Base-by-base conservation (phyloP, 2,888 invertebrate genomes). In the Neoascia interrupta region DNA sequence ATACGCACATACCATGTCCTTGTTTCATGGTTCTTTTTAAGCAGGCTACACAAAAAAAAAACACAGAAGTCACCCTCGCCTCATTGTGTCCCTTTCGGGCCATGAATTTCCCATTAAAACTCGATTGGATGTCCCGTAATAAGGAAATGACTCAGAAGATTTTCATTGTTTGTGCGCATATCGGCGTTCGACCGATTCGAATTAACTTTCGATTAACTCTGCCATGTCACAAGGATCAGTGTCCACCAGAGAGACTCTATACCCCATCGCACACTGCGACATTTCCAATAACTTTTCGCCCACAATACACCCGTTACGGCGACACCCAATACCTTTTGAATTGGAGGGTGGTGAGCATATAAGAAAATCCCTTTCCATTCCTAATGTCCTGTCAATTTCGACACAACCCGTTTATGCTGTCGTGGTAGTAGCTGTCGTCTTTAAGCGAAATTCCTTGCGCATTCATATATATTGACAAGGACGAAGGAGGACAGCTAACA, bases 141-240 rank as follows among this genome's bases (percentile, higher is more conserved):
- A 75, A 66, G 81, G 69, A 74, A 74, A 73, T 80, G 80, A 80
- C 66, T 80, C 81, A 70, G 70, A 80, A 80, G 58, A 81, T 75
- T 74, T 69, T 66, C 80, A 73, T 79, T 79, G 79, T 73, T 73
- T 73, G 79, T 61, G 51, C n/a, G 39, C 18, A 66, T 43, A 79
- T 68, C 70, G 53, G 72, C 64, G 73, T 79, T 81, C 81, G 72
- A 84, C 84, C 84, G 85, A 85, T 85, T 84, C 86, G 86, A 86
- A 87, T 87, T 87, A 87, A 87, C 87, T 87, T 87, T 84, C 86
- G 87, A 87, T 87, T 87, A 87, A 87, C 87, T 87, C 85, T 87
- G 84, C 75, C 82, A 73, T 73, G 79, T 73, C 79, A 73, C 53
- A 73, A 43, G 73, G 73, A 79, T 73, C 73, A 73, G 43, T 41